Base-by-base conservation (phyloP, 2,113 vertebrate genomes). In the Loxodonta africana region DNA sequence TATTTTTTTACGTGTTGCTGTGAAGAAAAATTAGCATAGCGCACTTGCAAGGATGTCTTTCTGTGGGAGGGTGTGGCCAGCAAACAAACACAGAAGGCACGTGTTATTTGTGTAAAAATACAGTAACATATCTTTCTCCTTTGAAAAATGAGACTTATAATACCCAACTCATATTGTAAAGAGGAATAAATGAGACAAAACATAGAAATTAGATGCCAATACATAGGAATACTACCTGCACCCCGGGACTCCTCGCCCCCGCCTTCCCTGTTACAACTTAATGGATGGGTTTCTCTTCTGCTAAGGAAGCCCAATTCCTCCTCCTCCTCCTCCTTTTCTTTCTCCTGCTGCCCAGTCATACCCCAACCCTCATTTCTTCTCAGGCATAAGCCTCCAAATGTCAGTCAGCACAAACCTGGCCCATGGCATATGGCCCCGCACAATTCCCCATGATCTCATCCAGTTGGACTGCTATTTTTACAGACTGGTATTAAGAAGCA, bases 401-500 rank as follows among this genome's bases (percentile, higher is more conserved):
- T 84, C 95, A 41, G 10, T 95, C 92, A 71, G 87, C 96, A 95
- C 25, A 23, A 82, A 48, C 80, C 67, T 2, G 0, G 73, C 93
- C 67, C 60, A 62, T 33, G 81, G 95, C 98, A 98, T 92, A 97
- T 97, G 97, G 97, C 96, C 96, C 89, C 30, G 14, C 96, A 92
- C 46, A 0, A 90, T 94, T 94, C 97, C 80, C 85, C 41, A 97
- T 98, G 98, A 98, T 96, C 97, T 99, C 98, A 98, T 96, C 95
- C 95, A 80, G 91, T 93, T 97, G 96, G 98, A 97, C 96, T 97
- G 97, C 96, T 98, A 98, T 98, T 98, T 98, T 98, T 98, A 98
- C 97, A 98, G 98, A 96, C 98, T 97, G 97, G 96, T 98, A 98
- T 98, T 98, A 98, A 98, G 98, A 98, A 97, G 97, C 94, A 96